Percentiles rank a stretch among this genome's conserved stretches.
Evolutionary conservation across 2,888 invertebrate genomes (phyloP).

Genomic region (Drepanosiphum platanoidis): DNA sequence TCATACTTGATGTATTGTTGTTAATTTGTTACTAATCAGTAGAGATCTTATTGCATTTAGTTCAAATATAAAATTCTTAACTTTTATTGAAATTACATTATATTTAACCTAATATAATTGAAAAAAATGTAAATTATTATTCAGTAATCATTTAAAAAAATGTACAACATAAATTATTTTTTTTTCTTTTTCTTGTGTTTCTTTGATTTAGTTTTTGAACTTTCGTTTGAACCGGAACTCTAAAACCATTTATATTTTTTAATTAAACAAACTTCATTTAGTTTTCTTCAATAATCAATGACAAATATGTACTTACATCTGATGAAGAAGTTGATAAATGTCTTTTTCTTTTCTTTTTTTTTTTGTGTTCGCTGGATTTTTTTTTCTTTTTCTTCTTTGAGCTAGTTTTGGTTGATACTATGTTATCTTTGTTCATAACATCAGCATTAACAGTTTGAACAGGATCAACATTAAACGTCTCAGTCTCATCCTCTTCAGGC

Average conservation of each 20-base stretch:
- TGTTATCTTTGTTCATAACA: constrained; percentile 20
- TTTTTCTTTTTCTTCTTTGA: constrained; percentile 65
- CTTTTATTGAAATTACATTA: too few relatives aligned
- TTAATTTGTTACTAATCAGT: too few relatives aligned
- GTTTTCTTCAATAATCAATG: background rate
- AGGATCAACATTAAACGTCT: background rate
- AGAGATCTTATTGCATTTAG: too few relatives aligned
- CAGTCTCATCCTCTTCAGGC: constrained; percentile 66
- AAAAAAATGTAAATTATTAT: background rate
- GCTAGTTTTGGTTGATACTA: constrained; percentile 63
- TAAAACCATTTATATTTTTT: background rate
- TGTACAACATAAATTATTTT: background rate
- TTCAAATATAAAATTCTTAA: too few relatives aligned
- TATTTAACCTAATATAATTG: background rate
- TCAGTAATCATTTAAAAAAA: background rate
- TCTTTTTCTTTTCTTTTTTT: constrained; percentile 66
- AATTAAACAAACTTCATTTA: constrained; percentile 3
- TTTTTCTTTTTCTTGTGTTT: constrained; percentile 54
- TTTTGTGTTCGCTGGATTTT: constrained; percentile 66
- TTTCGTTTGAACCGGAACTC: constrained; percentile 51
- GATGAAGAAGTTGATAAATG: constrained; percentile 62
- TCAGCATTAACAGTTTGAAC: constrained; percentile 12
- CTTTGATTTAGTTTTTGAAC: constrained; percentile 44
- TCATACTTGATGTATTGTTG: too few relatives aligned
- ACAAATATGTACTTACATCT: constrained; percentile 24